Conservation (phyloP, 1,140 invertebrate genomes). For the Lutraria rhynchaena region DNA sequence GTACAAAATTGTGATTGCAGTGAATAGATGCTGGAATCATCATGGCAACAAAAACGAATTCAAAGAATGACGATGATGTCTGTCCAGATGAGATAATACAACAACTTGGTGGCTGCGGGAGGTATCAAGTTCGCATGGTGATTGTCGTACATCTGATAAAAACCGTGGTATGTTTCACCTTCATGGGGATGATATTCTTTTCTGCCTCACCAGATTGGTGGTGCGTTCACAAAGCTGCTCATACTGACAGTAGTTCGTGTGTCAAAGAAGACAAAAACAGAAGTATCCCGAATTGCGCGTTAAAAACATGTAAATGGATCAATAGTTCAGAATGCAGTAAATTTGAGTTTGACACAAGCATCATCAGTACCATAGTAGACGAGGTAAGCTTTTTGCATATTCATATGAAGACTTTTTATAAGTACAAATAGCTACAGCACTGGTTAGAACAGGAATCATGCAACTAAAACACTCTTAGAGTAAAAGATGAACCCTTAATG, state of each 20-base stretch:
- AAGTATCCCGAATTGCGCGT: neutral
- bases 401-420: too few relatives aligned
- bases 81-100: slow-evolving; percentile 40
- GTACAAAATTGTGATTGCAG: too few relatives aligned
- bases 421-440: too few relatives aligned
- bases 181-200: slow-evolving; percentile 23
- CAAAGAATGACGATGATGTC: neutral
- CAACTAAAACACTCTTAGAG: too few relatives aligned
- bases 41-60: too few relatives aligned
- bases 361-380: slow-evolving; percentile 20
- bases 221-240: neutral
- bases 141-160: slow-evolving; percentile 20
- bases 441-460: too few relatives aligned
- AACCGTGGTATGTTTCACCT: slow-evolving; percentile 12
- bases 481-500: too few relatives aligned
- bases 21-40: too few relatives aligned
- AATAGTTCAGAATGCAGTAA: slow-evolving; percentile 2
- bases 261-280: neutral
- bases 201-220: slow-evolving; percentile 26
- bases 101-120: slow-evolving; percentile 24
- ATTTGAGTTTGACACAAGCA: slow-evolving; percentile 4
- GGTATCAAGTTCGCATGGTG: slow-evolving; percentile 13
- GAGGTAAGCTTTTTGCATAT: slow-evolving; percentile 22
- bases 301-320: neutral
- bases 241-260: neutral